Conservation (phyloP, 2,888 invertebrate species). For the Andrena camellia region DNA sequence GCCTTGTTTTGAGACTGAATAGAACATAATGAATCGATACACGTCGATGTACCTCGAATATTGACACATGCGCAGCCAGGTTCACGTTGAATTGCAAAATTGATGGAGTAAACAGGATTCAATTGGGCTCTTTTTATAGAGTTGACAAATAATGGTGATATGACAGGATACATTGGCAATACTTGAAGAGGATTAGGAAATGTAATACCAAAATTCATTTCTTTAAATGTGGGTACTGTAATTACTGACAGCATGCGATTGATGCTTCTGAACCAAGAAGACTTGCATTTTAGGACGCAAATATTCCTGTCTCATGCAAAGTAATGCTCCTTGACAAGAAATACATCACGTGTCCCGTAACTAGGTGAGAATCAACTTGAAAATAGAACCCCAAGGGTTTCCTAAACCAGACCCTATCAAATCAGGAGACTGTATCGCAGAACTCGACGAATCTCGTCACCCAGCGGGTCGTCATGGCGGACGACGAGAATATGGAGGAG, state of each 20-base stretch:
- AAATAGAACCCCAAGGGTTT: not conserved
- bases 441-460: not conserved
- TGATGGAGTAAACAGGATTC: slow-evolving; percentile 35
- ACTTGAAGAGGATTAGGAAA: not conserved
- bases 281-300: not conserved
- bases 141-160: slow-evolving; percentile 36
- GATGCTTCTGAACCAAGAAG: slow-evolving; percentile 7
- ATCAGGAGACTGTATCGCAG: not conserved
- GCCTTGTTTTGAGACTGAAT: not conserved
- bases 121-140: slow-evolving; percentile 36
- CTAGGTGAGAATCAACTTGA: not conserved
- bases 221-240: slow-evolving; percentile 37
- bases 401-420: not conserved
- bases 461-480: not conserved
- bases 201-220: not conserved
- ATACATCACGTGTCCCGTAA: not conserved
- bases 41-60: slow-evolving; percentile 5
- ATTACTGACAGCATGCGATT: slow-evolving; percentile 42
- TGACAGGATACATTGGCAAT: slow-evolving; percentile 10
- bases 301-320: not conserved
- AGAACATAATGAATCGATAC: not conserved
- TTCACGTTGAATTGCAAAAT: slow-evolving; percentile 57
- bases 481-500: not conserved
- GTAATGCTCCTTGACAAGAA: not conserved
- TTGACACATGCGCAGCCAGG: slow-evolving; percentile 24